Evolutionary conservation across 2,797 vertebrate species (phyloP), one percentile per base, ranked within the genome.

Genomic region (Gymnodraco acuticeps): DNA sequence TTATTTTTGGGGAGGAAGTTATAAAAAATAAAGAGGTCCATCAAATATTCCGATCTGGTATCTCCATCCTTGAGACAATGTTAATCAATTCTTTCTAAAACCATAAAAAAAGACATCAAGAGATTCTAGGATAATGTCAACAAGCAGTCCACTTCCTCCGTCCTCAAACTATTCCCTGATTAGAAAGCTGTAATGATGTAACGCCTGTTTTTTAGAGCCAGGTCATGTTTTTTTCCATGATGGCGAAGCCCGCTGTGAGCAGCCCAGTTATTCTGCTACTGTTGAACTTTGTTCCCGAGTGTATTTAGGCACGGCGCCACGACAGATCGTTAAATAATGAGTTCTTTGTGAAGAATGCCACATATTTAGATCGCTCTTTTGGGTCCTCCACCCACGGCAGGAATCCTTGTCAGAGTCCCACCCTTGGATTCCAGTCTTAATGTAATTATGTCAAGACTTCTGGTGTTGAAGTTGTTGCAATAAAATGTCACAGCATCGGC

Each of bases 341-440:
- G 41, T 80, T 84, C 53, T 73, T 16, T 45, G 64, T 58, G 62
- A 79, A 55, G 74, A 75, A 81, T 77, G 73, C 54, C 50, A n/a
- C 70, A 38, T 54, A 41, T 79, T 72, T 66, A 31, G 41, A 20
- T 33, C 46, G 46, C 20, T 20, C 41, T 53, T 72, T 72, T 47
- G 47, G 15, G 20, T 54, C 77, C 78, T 87, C 85, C 81, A 59
- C 88, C 82, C 84, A 27, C 42, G 43, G 4, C 56, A 90, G 70
- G 53, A 87, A 87, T 84, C 67, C 51, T 20, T 27, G 16, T 72
- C 23, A 69, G 64, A 73, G 75, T 50, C 23, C 73, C 73, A 65
- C 80, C 83, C 83, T 77, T 31, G 11, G 46, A 77, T 62, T 58
- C 63, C 70, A 87, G 78, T 84, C 78, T 43, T 66, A 41, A 75